Base-by-base conservation (phyloP, 2,888 invertebrate genomes). In the Polyploca ridens region DNA sequence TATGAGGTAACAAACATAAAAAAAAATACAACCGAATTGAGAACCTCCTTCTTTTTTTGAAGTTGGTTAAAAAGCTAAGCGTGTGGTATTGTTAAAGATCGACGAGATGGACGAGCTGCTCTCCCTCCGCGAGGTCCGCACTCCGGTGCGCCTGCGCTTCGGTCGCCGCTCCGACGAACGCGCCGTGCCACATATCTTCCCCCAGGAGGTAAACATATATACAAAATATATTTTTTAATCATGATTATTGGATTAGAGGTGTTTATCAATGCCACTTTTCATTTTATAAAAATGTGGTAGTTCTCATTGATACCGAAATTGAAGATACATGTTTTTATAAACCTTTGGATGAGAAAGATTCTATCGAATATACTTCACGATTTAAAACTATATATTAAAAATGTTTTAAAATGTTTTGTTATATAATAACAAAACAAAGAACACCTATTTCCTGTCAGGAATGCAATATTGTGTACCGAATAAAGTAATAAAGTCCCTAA, bases 131-230 rank as follows among this genome's bases (percentile, higher is more conserved):
- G 91, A 91, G 41, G 82, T 85, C 7, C 91, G 93, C 65, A 89
- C 90, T 2, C 94, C 94, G 11, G 92, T 94, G 49, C 93, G 94
- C 68, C 90, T 94, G 70, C 93, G 94, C 68, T 94, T 94, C 83
- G 94, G 94, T n/a, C 88, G 93, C 68, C 90, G 93, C 66, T 94
- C 93, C 49, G 90, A 91, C 67, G 94, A 94, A 79, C 91, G 87
- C 67, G 94, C 90, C 61, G 91, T 94, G 38, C 94, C 94, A 19
- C 94, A 94, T 64, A 87, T 93, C 74, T 93, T 94, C 76, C 93
- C 94, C 33, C 90, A 92, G 78, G 92, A 93, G 87, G 94, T 93
- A 82, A 64, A 63, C 35, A 57, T 58, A 57, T 62, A 33, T 41
- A 60, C 16, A 60, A 46, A n/a, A n/a, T n/a, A n/a, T n/a, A n/a